These are phyloP conservation scores for Carollia perspicillata DNA, from an alignment of 2,113 vertebrate genomes.

Conservation along the genomic window DNA sequence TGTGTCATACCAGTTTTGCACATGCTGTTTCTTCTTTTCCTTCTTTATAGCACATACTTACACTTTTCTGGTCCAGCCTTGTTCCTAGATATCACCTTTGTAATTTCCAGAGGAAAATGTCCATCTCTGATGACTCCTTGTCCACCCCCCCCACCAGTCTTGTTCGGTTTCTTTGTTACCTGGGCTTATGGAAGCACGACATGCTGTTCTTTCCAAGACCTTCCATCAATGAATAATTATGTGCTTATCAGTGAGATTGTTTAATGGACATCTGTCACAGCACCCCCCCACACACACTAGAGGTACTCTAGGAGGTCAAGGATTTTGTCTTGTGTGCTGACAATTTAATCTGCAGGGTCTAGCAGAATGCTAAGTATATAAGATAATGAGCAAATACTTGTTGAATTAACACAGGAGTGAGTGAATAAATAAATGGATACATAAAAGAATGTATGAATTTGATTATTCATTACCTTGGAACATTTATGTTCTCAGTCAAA, in stretches of 20 bases:
- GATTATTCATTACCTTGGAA: neutral
- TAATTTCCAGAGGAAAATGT: neutral
- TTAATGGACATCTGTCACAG: neutral
- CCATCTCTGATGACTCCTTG: neutral
- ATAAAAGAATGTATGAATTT: neutral
- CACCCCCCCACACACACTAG: neutral
- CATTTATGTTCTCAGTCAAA: neutral
- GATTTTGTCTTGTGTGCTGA: neutral
- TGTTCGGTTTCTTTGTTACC: neutral
- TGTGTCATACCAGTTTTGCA: neutral
- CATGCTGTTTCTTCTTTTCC: neutral
- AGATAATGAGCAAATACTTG: neutral
- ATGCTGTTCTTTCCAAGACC: neutral
- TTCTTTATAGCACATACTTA: neutral
- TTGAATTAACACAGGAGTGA: neutral
- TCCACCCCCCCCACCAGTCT: neutral
- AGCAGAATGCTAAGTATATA: neutral
- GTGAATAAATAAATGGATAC: neutral
- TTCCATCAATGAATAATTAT: neutral
- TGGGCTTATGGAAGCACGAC: neutral
- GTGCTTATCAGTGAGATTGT: neutral
- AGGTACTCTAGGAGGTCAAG: neutral
- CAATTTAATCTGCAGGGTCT: neutral
- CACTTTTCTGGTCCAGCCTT: neutral
- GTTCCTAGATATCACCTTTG: neutral